Evolutionary conservation across 2,113 vertebrate species (phyloP), one percentile per base, ranked within the genome.

Genomic region (Malaclemys terrapin): DNA sequence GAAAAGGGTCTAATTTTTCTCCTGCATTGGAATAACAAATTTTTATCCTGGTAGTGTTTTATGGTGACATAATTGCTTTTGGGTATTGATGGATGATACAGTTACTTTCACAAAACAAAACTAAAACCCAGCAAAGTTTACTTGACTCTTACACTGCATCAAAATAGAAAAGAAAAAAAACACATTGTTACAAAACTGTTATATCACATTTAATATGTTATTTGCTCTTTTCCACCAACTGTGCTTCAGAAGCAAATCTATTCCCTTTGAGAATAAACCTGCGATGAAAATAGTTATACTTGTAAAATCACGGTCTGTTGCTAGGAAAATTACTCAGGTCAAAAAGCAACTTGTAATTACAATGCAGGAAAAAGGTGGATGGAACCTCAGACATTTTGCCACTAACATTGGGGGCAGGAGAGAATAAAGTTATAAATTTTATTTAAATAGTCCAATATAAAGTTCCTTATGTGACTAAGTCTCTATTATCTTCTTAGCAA

Each of bases 381-480:
- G 88, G 96, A 96, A 89, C 90, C 88, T 95, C 92, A 94, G 91
- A 95, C 94, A 96, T 96, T 75, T 96, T 91, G 82, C 95, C 14
- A 13, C 90, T 95, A 93, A 96, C 35, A 97, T 47, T 79, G 76
- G 93, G 80, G n/a, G n/a, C 19, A 53, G 94, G 97, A 78, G n/a
- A 89, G 96, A 96, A 97, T 97, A 98, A 98, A 92, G 93, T 95
- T 95, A 93, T 87, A 96, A 75, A 94, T 96, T 98, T 98, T 96
- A 98, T 96, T 98, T 98, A 98, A 98, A 98, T 98, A 97, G 97
- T 96, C 96, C 98, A 98, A 98, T 97, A 98, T 97, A 97, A 98
- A 98, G 90, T 96, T 97, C 94, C 93, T 97, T 91, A 93, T 25
- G 90, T 96, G 94, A 97, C 95, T 97, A 97, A 95, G 94, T 95